Conservation (phyloP, 2,888 invertebrate species). For the Acanthosoma haemorrhoidale region DNA sequence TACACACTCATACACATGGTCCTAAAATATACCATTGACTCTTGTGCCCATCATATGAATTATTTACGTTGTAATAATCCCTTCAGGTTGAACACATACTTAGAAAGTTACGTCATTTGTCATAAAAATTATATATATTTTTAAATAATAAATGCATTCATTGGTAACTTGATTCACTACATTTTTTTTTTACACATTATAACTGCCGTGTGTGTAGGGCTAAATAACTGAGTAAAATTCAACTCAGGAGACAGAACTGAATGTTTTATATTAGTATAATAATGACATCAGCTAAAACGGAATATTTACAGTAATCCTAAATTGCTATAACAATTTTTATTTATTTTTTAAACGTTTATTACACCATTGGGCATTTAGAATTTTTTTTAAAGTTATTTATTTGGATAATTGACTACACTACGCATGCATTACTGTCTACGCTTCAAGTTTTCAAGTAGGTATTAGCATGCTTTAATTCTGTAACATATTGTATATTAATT, state of each 20-base stretch:
- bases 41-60: no score
- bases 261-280: not conserved
- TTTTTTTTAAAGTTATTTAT: slow-evolving; percentile 1
- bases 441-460: slow-evolving; percentile 37
- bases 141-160: no score
- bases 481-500: not conserved
- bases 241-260: not conserved
- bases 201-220: slow-evolving; percentile 12
- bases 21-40: no score
- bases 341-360: not conserved
- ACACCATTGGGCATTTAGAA: not conserved
- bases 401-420: slow-evolving; percentile 26
- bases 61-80: no score
- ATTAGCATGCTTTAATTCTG: slow-evolving; percentile 31
- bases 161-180: no score
- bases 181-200: not conserved
- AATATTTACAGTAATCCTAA: not conserved
- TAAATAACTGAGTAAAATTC: not conserved
- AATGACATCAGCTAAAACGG: not conserved
- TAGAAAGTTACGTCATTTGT: no score
- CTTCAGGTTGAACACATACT: no score
- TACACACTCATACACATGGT: no score
- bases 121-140: no score
- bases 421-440: slow-evolving; percentile 35
- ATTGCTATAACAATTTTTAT: not conserved